Conservation (phyloP, 2,888 invertebrate genomes). For the Chalcosyrphus nemorum region DNA sequence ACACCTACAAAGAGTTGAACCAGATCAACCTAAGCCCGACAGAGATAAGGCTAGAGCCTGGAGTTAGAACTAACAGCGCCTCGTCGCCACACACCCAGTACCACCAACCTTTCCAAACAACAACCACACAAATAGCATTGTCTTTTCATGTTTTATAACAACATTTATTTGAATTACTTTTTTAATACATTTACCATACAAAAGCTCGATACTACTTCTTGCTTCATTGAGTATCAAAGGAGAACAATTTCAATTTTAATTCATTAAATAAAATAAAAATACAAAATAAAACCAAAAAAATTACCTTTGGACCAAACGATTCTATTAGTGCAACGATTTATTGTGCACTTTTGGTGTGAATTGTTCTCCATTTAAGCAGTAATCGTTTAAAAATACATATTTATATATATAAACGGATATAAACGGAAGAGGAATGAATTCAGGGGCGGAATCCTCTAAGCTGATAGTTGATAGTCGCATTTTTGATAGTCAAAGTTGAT, state of each 20-base stretch:
- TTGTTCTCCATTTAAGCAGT: conserved; percentile 6
- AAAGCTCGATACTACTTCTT: background rate
- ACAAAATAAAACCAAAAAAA: conserved; percentile 6
- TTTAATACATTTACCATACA: conserved; percentile 19
- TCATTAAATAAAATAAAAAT: background rate
- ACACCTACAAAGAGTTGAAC: too few relatives aligned
- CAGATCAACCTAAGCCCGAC: too few relatives aligned
- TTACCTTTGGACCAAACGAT: background rate
- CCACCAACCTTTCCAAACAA: too few relatives aligned
- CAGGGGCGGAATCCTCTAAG: too few relatives aligned
- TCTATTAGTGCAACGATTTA: conserved; percentile 8
- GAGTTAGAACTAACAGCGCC: too few relatives aligned
- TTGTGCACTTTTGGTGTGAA: background rate
- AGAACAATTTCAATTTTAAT: background rate
- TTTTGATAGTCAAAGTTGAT: too few relatives aligned
- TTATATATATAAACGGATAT: background rate
- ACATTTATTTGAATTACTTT: conserved; percentile 56
- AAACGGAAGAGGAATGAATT: conserved; percentile 68
- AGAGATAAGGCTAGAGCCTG: too few relatives aligned
- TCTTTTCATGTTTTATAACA: too few relatives aligned
- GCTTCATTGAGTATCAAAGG: conserved; percentile 10
- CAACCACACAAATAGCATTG: too few relatives aligned
- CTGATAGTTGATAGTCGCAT: too few relatives aligned
- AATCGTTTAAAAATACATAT: conserved; percentile 22
- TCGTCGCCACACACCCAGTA: too few relatives aligned